phyloP scores from a whole-genome alignment of 2,113 vertebrate genomes.

The Genyomyrus donnyi region DNA sequence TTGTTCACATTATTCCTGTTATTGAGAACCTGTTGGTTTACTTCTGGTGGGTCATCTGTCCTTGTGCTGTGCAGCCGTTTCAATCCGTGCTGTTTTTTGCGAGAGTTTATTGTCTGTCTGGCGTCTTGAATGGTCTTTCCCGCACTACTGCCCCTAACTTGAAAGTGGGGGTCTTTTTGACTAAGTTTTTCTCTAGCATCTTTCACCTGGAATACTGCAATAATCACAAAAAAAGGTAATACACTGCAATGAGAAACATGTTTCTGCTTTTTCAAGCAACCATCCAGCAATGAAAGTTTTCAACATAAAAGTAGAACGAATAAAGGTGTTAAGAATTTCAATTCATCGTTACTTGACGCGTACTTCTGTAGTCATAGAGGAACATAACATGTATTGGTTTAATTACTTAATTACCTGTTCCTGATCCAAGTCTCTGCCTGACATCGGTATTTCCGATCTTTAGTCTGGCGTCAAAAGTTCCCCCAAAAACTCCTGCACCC shows the following conservation, averaged over 20 bases:
- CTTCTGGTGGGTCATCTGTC: slow-evolving; percentile 24
- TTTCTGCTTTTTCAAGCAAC: neutral
- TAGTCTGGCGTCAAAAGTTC: slow-evolving; percentile 83
- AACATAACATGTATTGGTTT: neutral
- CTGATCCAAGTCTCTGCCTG: slow-evolving; percentile 65
- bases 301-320: neutral
- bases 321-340: neutral
- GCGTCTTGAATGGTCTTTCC: slow-evolving; percentile 70
- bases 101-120: slow-evolving; percentile 87
- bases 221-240: neutral
- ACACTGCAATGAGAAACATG: neutral
- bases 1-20: slow-evolving; percentile 28
- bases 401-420: slow-evolving; percentile 28
- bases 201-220: slow-evolving; percentile 62
- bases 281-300: neutral
- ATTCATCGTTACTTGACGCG: neutral
- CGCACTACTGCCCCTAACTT: slow-evolving; percentile 69
- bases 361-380: neutral
- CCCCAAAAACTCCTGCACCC: slow-evolving; percentile 52
- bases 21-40: slow-evolving; percentile 45
- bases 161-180: slow-evolving; percentile 88
- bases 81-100: slow-evolving; percentile 66
- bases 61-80: slow-evolving; percentile 28
- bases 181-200: slow-evolving; percentile 86
- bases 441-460: slow-evolving; percentile 83